Evolutionary conservation across 64 coral and sea anemone species (phyloP), one percentile per base, ranked within the genome.

Genomic region (Orbicella faveolata): DNA sequence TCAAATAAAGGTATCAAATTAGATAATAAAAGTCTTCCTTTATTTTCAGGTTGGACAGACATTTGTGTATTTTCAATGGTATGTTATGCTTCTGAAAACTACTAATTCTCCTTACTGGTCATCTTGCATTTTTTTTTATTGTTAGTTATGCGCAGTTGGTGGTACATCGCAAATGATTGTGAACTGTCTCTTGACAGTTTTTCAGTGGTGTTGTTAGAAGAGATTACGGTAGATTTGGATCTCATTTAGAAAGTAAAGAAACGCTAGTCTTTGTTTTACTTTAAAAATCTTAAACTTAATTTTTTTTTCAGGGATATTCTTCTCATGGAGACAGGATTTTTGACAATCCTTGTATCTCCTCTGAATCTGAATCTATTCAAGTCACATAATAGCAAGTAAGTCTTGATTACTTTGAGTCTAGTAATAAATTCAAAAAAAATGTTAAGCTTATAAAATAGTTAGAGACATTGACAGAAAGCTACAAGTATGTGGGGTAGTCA

Each of bases 61-160:
- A 25, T 98, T 98, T 94, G 73, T 98, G 19, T 98, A 93, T 79
- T 98, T 98, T 86, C 96, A 98, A 11, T 98, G 96, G 96, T 98
- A 79, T 87, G 92, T 34, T 34, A 14, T 54, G 15, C 55, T 59
- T 16, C 15, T 59, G 9, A 59, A 9, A 9, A 14, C 11, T 59
- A 15, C 1, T 59, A 59, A 59, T 59, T 59, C 15, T 59, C 55
- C 55, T 59, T 12, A 59, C 55, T 59, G 55, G 12, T 15, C 15
- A 14, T 1, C 6, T 59, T 59, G 44, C 2, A 48, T 48, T 48
- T 48, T 6, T 48, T 48, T 48, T 2, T 41, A 41, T 41, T 41
- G 44, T 48, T 48, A 48, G 44, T 48, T 41, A 48, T 48, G 44
- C 7, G 44, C 0, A 48, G 5, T 48, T 48, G 44, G 44, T 48